Evolutionary conservation across 2,113 vertebrate species (phyloP).

Genomic region (Saccopteryx bilineata): DNA sequence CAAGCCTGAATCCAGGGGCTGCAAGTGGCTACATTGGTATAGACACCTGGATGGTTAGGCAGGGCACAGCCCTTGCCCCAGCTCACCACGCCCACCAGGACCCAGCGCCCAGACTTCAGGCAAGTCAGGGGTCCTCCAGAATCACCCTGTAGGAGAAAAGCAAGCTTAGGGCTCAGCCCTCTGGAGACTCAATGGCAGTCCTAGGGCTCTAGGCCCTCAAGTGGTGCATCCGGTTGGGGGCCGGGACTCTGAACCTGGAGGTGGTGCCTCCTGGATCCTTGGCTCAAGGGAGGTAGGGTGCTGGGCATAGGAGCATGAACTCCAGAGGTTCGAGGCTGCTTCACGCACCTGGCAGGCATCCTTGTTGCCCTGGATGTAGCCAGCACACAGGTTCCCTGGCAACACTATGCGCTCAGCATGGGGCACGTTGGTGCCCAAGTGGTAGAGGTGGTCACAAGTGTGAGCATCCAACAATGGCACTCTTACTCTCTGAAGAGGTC

Average conservation of each 20-base stretch:
- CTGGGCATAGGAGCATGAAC: no score
- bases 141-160: constrained; percentile 88
- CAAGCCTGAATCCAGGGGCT: constrained; percentile 86
- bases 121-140: constrained; percentile 92
- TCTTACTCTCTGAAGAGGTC: constrained; percentile 67
- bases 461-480: constrained; percentile 65
- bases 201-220: neutral
- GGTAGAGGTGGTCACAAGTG: constrained; percentile 74
- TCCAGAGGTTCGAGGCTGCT: neutral
- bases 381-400: constrained; percentile 61
- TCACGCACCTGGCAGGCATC: constrained; percentile 75
- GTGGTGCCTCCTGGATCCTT: neutral
- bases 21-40: constrained; percentile 88
- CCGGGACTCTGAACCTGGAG: neutral
- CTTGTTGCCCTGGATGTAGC: constrained; percentile 69
- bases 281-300: neutral
- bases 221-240: neutral
- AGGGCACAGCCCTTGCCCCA: constrained; percentile 92
- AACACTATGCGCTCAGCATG: constrained; percentile 31
- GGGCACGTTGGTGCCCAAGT: constrained; percentile 20
- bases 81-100: constrained; percentile 91
- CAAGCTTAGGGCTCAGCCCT: neutral
- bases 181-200: neutral
- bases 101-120: constrained; percentile 87
- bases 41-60: constrained; percentile 90